Percentiles rank a stretch among this genome's conserved stretches.
Conservation (phyloP, 2,113 vertebrate genomes). For the Puntigrus tetrazona region DNA sequence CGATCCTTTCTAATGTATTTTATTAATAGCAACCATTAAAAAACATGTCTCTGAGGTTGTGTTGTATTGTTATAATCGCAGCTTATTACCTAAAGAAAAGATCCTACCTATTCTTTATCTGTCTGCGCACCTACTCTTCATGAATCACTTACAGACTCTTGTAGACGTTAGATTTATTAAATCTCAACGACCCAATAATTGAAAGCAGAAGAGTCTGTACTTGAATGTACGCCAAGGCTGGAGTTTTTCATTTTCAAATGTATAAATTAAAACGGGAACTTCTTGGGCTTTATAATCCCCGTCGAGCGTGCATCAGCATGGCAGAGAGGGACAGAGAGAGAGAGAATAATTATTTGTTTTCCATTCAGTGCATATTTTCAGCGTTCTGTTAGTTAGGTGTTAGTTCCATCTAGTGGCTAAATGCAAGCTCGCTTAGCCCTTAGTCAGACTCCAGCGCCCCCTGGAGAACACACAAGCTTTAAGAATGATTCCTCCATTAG, state of each 20-base stretch:
- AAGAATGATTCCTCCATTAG: not conserved
- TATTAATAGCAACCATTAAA: not conserved
- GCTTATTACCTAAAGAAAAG: not conserved
- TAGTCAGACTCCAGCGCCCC: not conserved
- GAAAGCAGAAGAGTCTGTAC: conserved; percentile 36
- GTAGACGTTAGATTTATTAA: conserved; percentile 51
- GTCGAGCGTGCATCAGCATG: not conserved
- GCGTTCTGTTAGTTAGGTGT: not conserved
- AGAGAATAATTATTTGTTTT: not conserved
- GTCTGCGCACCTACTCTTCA: conserved; percentile 24
- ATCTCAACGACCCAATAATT: conserved; percentile 47
- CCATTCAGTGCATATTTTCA: not conserved
- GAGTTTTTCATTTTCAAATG: conserved; percentile 47
- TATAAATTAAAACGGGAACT: conserved; percentile 38
- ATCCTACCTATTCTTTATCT: not conserved
- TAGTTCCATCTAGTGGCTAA: conserved; percentile 47
- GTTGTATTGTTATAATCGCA: not conserved
- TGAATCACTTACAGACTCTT: conserved; percentile 22
- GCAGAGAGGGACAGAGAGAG: too few species aligned
- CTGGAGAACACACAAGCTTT: not conserved
- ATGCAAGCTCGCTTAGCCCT: not conserved
- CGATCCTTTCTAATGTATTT: not conserved
- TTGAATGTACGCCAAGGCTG: conserved; percentile 32
- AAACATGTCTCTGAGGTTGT: not conserved
- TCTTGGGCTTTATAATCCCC: not conserved